Evolutionary conservation across 2,797 vertebrate genomes (phyloP).

Genomic region (Zenarchopterus dispar): DNA sequence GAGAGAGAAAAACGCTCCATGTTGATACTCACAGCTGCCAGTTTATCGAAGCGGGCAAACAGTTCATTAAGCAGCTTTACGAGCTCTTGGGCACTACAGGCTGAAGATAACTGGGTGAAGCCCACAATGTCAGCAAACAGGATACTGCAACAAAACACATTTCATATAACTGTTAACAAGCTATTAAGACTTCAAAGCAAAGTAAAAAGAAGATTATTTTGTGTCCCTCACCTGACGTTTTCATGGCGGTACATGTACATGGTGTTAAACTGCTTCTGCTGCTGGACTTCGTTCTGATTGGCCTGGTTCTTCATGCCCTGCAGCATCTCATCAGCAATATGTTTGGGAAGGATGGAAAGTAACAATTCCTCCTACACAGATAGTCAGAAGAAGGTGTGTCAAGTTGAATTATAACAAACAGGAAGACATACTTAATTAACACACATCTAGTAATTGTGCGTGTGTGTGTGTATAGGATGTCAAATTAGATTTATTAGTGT

Average conservation of each 20-base stretch:
- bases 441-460: no score
- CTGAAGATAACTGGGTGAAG: conserved; percentile 94
- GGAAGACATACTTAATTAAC: no score
- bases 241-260: conserved; percentile 99
- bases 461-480: background rate
- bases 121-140: conserved; percentile 97
- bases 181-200: background rate
- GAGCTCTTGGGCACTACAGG: conserved; percentile 93
- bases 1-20: background rate
- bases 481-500: conserved; percentile 5
- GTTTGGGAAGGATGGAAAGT: conserved; percentile 95
- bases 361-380: conserved; percentile 88
- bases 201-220: background rate
- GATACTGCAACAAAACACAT: conserved; percentile 82
- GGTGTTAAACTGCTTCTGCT: conserved; percentile 95
- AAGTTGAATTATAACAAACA: background rate
- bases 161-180: background rate
- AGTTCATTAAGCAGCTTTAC: conserved; percentile 96
- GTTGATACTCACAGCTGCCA: conserved; percentile 88
- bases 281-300: conserved; percentile 88
- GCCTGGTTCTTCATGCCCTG: conserved; percentile 95
- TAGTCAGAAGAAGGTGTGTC: background rate
- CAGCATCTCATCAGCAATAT: conserved; percentile 97
- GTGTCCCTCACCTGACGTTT: conserved; percentile 89
- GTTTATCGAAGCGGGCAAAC: conserved; percentile 94